Evolutionary conservation across 2,113 vertebrate genomes (phyloP).

Genomic region (Sorex fumeus): DNA sequence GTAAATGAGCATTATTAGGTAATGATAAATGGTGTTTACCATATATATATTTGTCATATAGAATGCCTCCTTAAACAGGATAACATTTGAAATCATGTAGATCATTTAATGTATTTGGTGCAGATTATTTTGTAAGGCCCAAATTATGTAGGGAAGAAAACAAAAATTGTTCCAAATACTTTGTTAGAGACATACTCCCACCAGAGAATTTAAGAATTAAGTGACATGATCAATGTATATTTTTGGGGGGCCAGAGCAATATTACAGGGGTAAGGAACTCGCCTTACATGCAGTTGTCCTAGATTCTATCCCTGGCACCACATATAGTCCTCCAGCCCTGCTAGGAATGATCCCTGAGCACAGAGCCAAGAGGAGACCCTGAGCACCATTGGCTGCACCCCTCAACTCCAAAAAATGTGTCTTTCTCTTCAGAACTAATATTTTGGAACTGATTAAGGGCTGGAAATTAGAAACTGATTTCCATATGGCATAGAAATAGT

Average conservation of each 20-base stretch:
- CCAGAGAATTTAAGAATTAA: neutral
- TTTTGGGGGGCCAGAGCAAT: neutral
- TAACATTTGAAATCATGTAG: neutral
- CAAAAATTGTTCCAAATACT: neutral
- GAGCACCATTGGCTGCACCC: too few species aligned
- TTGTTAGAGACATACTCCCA: neutral
- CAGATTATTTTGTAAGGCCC: neutral
- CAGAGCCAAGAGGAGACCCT: too few species aligned
- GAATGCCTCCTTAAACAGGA: neutral
- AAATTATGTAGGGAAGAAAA: neutral
- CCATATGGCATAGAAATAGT: neutral
- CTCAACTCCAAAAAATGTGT: too few species aligned
- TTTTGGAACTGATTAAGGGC: neutral
- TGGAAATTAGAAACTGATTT: neutral
- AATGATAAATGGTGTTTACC: neutral
- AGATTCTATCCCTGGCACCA: too few species aligned
- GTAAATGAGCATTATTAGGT: neutral
- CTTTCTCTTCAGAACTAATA: neutral
- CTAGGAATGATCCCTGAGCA: too few species aligned
- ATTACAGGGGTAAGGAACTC: too few species aligned
- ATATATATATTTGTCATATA: too few species aligned
- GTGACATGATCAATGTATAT: neutral
- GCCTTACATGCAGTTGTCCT: too few species aligned
- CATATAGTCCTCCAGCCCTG: too few species aligned
- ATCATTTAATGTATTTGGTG: slow-evolving; percentile 6